Percentiles rank a stretch among this genome's conserved stretches.
Evolutionary conservation across 2,113 vertebrate genomes (phyloP).

Genomic region (Actinemys pallida): DNA sequence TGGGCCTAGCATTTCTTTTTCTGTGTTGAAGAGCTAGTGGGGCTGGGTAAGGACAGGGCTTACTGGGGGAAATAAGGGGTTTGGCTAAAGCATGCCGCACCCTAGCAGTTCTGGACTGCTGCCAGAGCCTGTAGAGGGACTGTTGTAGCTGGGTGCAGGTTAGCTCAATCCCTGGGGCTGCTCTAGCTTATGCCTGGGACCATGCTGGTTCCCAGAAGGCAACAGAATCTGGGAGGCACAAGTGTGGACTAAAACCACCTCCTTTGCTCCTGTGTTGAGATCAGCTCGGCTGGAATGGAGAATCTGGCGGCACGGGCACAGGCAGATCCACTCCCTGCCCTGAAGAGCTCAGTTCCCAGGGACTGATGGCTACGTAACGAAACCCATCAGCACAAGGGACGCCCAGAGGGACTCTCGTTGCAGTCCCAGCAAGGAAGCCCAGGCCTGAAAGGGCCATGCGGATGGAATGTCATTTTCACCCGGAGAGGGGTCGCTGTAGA

Average conservation of each 20-base stretch:
- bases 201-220: too few species aligned
- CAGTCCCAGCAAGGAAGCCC: not conserved
- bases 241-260: not conserved
- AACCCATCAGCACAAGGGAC: not conserved
- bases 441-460: not conserved
- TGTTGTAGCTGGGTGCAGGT: not conserved
- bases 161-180: too few species aligned
- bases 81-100: not conserved
- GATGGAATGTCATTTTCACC: not conserved
- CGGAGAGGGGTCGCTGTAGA: not conserved
- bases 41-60: not conserved
- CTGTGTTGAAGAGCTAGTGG: not conserved
- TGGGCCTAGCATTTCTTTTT: not conserved
- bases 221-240: not conserved
- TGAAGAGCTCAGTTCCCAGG: not conserved
- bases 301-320: too few species aligned
- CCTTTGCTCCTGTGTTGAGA: not conserved
- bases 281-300: not conserved
- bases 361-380: not conserved
- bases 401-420: not conserved
- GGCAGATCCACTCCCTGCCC: not conserved
- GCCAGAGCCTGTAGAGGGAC: not conserved
- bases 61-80: not conserved
- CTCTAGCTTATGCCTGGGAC: not conserved
- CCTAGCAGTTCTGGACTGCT: not conserved